Base-by-base conservation (phyloP, 1,140 invertebrate species). In the Euglossa dilemma region DNA sequence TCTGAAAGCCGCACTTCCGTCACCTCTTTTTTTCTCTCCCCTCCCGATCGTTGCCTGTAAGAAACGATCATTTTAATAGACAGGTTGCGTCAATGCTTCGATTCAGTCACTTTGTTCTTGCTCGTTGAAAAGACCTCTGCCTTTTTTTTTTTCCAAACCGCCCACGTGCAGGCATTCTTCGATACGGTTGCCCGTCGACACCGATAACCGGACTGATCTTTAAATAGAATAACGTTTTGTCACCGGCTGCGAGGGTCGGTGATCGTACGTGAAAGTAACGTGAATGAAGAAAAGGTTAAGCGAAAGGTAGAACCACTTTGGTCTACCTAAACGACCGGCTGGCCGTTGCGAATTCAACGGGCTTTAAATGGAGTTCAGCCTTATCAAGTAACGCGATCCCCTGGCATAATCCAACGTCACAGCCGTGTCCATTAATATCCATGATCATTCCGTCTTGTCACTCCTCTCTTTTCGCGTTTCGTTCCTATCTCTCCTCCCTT, bases 161-260 rank as follows among this genome's bases (percentile, higher is more conserved):
- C 80, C 80, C 71, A 82, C 80, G 80, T 28, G 52, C 54, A 47
- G 43, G 73, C 80, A 82, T 82, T 82, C 72, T 82, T 76, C 80
- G 72, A 57, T 76, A 78, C 61, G 63, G 72, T 67, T 67, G 63
- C 63, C 73, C 63, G 80, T 76, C 80, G 72, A 67, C 63, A 76
- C 76, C 81, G 81, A 83, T 83, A 83, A 83, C 81, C 74, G 81
- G 81, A 86, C 76, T 78, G 85, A 89, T 87, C 75, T 78, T 89
- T 89, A 89, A 87, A 87, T 89, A 89, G 85, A 85, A 89, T 76
- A 82, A 52, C 64, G 66, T 89, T 86, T 87, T 82, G 83, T 83
- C 85, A 80, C 61, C 85, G 80, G 28, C 28, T 59, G 54, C 72
- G 70, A 18, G 83, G 83, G 67, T 89, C 85, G 69, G 70, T 57